A percentile compares a stretch with the other conserved stretches of the same genome.
These are phyloP conservation scores for Alosa alosa DNA, from an alignment of 2,113 vertebrate genomes.

Conservation along the genomic window DNA sequence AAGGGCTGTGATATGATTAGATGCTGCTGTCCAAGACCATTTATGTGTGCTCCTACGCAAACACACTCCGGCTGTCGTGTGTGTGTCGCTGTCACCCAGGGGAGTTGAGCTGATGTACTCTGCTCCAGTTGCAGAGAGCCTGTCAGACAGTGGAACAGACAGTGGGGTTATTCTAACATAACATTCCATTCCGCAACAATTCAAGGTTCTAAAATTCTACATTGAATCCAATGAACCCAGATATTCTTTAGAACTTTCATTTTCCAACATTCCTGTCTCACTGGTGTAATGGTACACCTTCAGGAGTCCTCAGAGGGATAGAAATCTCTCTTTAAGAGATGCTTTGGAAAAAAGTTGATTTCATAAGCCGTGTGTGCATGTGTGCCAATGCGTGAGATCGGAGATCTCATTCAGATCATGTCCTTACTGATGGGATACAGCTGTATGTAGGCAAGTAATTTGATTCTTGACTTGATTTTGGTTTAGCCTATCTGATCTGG, in stretches of 20 bases:
- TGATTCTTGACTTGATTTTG: background rate
- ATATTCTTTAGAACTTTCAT: too few relatives aligned
- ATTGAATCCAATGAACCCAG: too few relatives aligned
- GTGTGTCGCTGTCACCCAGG: background rate
- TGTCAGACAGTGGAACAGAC: background rate
- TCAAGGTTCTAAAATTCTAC: too few relatives aligned
- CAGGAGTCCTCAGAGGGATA: background rate
- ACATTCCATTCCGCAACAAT: too few relatives aligned
- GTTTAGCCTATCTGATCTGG: background rate
- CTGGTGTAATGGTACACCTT: too few relatives aligned
- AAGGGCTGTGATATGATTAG: slow-evolving; percentile 31
- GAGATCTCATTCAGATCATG: background rate
- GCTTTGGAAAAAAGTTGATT: background rate
- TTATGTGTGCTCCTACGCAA: background rate
- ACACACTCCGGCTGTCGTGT: background rate
- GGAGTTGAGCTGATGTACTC: background rate
- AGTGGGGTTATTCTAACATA: background rate
- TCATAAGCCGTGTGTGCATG: background rate
- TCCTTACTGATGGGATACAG: background rate
- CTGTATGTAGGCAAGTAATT: background rate
- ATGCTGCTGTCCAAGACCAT: slow-evolving; percentile 21
- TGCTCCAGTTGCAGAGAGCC: background rate
- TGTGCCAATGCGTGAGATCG: background rate
- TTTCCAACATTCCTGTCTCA: too few relatives aligned
- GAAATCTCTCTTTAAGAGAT: background rate